phyloP scores from a whole-genome alignment of 2,113 vertebrate genomes.

The Axis porcinus region DNA sequence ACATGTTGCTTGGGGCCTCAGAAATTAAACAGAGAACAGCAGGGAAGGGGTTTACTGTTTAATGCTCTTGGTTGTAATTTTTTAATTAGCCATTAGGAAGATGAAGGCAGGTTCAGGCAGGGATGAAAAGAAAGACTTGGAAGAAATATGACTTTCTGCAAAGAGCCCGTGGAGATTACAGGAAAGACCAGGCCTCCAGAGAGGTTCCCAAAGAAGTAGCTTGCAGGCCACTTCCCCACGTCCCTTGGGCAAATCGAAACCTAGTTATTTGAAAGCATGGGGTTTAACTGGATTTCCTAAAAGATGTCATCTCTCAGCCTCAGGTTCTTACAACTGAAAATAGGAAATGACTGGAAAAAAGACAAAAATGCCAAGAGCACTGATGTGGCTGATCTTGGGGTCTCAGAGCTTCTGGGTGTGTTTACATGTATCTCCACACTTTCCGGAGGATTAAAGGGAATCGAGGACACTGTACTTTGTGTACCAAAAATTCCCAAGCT shows the following conservation, averaged over 20 bases:
- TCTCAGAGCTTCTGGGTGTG: neutral
- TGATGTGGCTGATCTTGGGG: neutral
- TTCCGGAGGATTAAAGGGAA: neutral
- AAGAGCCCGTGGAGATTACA: conserved; percentile 34
- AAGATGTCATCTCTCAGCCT: conserved; percentile 44
- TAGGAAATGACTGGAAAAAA: neutral
- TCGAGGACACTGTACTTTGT: neutral
- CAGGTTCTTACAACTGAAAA: neutral
- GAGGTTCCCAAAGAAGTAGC: neutral
- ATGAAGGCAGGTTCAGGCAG: conserved; percentile 68
- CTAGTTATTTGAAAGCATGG: conserved; percentile 40
- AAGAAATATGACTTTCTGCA: conserved; percentile 61
- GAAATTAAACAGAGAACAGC: conserved; percentile 61
- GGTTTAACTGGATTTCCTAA: conserved; percentile 68
- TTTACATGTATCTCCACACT: neutral
- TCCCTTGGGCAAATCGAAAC: conserved; percentile 59
- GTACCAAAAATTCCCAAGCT: neutral
- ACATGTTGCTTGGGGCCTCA: conserved; percentile 51
- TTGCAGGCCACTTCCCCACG: conserved; percentile 8
- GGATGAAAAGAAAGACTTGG: conserved; percentile 53
- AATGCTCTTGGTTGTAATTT: conserved; percentile 70
- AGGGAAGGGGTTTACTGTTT: conserved; percentile 60
- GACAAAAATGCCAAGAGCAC: neutral
- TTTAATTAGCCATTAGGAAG: conserved; percentile 72
- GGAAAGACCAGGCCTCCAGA: conserved; percentile 46